A percentile compares a stretch with the other conserved stretches of the same genome.
Evolutionary conservation across 2,888 invertebrate species (phyloP).

Genomic region (Melieria omissa): DNA sequence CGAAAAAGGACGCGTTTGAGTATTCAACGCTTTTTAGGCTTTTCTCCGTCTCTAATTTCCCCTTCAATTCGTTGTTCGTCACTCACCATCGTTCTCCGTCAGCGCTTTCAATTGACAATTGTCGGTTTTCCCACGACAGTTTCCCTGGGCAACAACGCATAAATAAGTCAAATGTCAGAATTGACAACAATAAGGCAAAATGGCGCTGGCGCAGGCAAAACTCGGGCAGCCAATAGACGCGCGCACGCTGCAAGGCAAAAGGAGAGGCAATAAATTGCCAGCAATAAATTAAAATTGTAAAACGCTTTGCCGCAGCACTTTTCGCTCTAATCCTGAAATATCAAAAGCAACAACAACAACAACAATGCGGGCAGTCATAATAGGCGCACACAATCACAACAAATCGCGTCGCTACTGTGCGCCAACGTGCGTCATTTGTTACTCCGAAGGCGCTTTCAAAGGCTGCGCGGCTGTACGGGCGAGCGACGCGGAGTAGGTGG

Average conservation of each 20-base stretch:
- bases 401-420: too few relatives aligned
- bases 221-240: neutral
- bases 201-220: constrained; percentile 6
- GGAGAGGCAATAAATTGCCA: constrained; percentile 23
- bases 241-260: neutral
- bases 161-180: constrained; percentile 28
- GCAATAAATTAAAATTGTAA: constrained; percentile 13
- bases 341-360: neutral
- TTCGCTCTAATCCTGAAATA: neutral
- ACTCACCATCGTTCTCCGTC: too few relatives aligned
- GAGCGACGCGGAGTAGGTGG: neutral
- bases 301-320: neutral
- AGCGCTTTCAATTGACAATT: too few relatives aligned
- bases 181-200: neutral
- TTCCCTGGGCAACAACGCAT: neutral
- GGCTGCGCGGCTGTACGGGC: too few relatives aligned
- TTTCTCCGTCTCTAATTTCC: too few relatives aligned
- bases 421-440: neutral
- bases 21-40: too few relatives aligned
- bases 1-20: too few relatives aligned
- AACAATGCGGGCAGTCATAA: constrained; percentile 13
- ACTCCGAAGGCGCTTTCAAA: neutral
- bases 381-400: neutral
- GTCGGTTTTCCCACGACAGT: too few relatives aligned
- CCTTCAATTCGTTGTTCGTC: too few relatives aligned